Evolutionary conservation across 2,888 invertebrate genomes (phyloP), one percentile per base, ranked within the genome.

Genomic region (Eupelmus urozonus): DNA sequence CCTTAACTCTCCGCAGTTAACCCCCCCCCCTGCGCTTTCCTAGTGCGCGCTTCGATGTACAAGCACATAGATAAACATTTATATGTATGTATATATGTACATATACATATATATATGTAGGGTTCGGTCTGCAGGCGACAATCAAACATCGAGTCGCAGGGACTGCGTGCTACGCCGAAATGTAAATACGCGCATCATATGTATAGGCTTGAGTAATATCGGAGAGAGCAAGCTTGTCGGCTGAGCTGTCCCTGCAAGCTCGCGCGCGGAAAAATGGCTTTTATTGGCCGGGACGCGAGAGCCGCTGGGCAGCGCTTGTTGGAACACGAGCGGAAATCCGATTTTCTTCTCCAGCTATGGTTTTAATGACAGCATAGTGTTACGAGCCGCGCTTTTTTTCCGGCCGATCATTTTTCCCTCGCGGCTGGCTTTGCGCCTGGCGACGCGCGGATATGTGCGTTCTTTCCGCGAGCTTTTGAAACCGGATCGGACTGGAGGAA

Each of bases 141-240:
- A 29, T 65, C 45, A 69, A 69, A 76, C 71, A 62, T 57, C 55
- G 65, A 18, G 63, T 18, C 49, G 13, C 9, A 45, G 59, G 18
- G 40, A 53, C 25, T 34, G 53, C 34, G n/a, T 2, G n/a, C n/a
- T n/a, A 25, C 23, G 27, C 25, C 55, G 45, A 53, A 66, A 77
- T 71, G 71, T 71, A 71, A 77, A 77, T 77, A 66, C 53, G 40
- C 25, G 57, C 29, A 45, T 69, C 69, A 53, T 59, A 66, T 34
- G 66, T 18, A 27, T 9, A 18, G 2, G 67, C 18, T 34, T 34
- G 51, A 51, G 63, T 45, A 66, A 66, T 74, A 66, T 57, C 34
- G 9, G 18, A 29, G 18, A 13, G 4, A 16, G 1, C 1, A n/a
- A n/a, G n/a, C n/a, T n/a, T n/a, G n/a, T n/a, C 29, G 18, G 25